Percentiles rank a stretch among this genome's conserved stretches.
Evolutionary conservation across 2,797 vertebrate species (phyloP).

Genomic region (Pseudomugil tenellus): DNA sequence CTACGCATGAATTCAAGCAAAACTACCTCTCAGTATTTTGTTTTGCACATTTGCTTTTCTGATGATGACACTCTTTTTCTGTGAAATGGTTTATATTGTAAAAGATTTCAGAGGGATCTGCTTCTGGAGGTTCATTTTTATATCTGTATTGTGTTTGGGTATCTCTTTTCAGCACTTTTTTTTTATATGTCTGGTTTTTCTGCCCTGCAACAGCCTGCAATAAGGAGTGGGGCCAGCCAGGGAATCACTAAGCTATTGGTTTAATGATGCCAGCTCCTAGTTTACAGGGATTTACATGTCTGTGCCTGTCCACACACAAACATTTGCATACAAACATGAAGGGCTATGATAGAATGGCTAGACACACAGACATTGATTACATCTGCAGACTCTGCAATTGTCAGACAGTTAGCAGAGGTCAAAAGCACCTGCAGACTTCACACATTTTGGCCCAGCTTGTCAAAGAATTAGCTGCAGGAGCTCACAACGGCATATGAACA

Average conservation of each 20-base stretch:
- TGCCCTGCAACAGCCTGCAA: slow-evolving; percentile 71
- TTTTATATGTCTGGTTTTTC: slow-evolving; percentile 67
- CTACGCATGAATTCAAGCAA: neutral
- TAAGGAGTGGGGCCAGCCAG: slow-evolving; percentile 61
- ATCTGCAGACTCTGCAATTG: slow-evolving; percentile 38
- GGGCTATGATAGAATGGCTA: slow-evolving; percentile 34
- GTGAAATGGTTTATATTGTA: neutral
- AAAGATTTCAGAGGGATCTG: slow-evolving; percentile 4
- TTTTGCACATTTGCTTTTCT: neutral
- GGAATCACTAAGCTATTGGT: slow-evolving; percentile 81
- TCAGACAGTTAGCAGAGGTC: slow-evolving; percentile 55
- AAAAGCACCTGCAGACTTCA: slow-evolving; percentile 55
- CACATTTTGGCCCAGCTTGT: slow-evolving; percentile 41
- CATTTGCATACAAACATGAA: slow-evolving; percentile 54
- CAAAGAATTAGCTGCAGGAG: slow-evolving; percentile 35
- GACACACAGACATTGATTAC: slow-evolving; percentile 37
- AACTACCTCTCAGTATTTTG: neutral
- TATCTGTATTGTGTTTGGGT: slow-evolving; percentile 40
- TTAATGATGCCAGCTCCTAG: slow-evolving; percentile 79
- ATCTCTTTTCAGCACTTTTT: slow-evolving; percentile 55
- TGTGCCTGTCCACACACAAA: slow-evolving; percentile 65
- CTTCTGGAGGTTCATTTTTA: slow-evolving; percentile 14
- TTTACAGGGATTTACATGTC: slow-evolving; percentile 78
- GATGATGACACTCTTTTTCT: neutral
- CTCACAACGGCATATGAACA: slow-evolving; percentile 2